Base-by-base conservation (phyloP, 2,888 invertebrate species). In the Plemyria rubiginata region DNA sequence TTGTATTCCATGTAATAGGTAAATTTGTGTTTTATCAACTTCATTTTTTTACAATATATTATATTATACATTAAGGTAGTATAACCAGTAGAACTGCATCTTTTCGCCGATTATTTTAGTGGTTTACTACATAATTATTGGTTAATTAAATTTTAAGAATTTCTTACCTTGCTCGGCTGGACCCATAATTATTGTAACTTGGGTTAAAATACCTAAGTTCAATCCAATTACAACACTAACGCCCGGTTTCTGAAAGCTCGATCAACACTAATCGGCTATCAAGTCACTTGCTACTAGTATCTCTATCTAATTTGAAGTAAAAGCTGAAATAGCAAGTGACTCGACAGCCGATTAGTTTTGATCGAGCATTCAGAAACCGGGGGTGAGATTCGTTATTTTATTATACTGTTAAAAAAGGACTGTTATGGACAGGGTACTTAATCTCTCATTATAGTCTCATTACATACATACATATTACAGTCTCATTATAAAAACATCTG, bases 341-440 rank as follows among this genome's bases (percentile, higher is more conserved):
- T n/a, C n/a, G n/a, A n/a, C n/a, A n/a, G n/a, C n/a, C n/a, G n/a
- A n/a, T n/a, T n/a, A n/a, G n/a, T n/a, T n/a, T n/a, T n/a, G n/a
- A n/a, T n/a, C n/a, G n/a, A n/a, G n/a, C n/a, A n/a, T n/a, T n/a
- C n/a, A n/a, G n/a, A n/a, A n/a, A n/a, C n/a, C n/a, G n/a, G n/a
- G n/a, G n/a, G n/a, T n/a, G 22, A 22, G 22, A 22, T 22, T 22
- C 22, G 22, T 3, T 56, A 8, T 60, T 59, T 8, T 55, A 45
- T 55, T 56, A 45, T 51, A 41, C 48, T 29, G 48, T 50, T 58
- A 54, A 64, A 54, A 54, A 58, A 60, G 61, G 66, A 66, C 70
- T 68, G 65, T 65, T 60, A 60, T 8, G n/a, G 65, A 68, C 66
- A 67, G 68, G 66, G 68, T 65, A 62, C 56, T 60, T 68, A 54